phyloP scores from a whole-genome alignment of 2,113 vertebrate genomes.

The Tringa solitaria region DNA sequence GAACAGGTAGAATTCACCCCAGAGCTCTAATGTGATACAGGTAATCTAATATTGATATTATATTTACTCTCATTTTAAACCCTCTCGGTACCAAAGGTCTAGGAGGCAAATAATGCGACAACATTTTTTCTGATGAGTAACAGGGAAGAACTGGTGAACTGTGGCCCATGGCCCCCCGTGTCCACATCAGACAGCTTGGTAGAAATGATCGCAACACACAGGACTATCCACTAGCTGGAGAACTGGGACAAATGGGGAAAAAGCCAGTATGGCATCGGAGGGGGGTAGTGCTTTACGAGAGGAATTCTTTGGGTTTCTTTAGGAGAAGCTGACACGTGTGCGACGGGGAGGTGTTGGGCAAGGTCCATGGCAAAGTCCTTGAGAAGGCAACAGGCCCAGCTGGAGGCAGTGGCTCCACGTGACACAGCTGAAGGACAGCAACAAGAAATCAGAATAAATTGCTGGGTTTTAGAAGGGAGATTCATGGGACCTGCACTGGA shows the following conservation, averaged over 20 bases:
- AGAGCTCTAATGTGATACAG: background rate
- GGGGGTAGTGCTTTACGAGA: background rate
- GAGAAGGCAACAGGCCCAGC: background rate
- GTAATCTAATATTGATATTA: background rate
- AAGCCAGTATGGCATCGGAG: rapidly evolving
- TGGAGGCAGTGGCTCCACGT: background rate
- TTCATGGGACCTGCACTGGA: background rate
- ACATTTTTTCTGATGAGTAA: background rate
- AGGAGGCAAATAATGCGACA: background rate
- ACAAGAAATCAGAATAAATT: background rate
- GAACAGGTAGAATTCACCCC: background rate
- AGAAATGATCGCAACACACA: background rate
- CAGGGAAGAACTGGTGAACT: background rate
- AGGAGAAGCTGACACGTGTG: background rate
- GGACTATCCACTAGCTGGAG: background rate
- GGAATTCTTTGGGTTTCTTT: background rate
- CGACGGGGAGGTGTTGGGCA: background rate
- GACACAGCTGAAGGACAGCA: background rate
- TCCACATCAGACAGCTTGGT: background rate
- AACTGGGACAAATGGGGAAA: background rate
- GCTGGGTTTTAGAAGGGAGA: background rate
- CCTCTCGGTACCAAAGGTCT: background rate
- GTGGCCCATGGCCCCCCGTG: no score
- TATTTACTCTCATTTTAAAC: background rate
- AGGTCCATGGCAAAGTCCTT: background rate